phyloP scores from a whole-genome alignment of 2,888 invertebrate genomes.

The Bugulina stolonifera region DNA sequence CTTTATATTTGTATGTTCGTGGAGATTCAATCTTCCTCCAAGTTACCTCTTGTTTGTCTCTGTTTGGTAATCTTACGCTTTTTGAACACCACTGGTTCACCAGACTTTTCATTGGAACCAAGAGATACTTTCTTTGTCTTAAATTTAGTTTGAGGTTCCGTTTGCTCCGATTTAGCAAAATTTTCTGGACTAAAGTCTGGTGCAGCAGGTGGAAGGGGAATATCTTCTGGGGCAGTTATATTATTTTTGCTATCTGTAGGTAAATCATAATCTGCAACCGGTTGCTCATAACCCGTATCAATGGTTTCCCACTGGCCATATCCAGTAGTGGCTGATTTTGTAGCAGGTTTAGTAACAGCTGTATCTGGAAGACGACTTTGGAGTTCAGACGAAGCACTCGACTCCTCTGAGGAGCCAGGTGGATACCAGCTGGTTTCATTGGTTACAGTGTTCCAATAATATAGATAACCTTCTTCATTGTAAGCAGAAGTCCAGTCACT shows the following conservation, averaged over 20 bases:
- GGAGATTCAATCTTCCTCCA: neutral
- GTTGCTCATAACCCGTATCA: neutral
- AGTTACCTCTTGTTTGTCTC: neutral
- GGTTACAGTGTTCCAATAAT: conserved; percentile 21
- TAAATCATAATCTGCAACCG: conserved; percentile 4
- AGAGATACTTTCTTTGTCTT: conserved; percentile 15
- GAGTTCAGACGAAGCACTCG: neutral
- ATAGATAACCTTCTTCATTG: conserved; percentile 22
- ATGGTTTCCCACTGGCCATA: conserved; percentile 22
- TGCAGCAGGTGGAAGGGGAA: neutral
- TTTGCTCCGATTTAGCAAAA: neutral
- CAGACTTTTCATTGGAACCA: neutral
- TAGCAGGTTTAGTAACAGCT: neutral
- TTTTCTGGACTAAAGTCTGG: neutral
- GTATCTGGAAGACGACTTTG: neutral
- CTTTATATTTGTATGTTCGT: too few species aligned
- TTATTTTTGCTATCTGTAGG: conserved; percentile 24
- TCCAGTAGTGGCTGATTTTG: neutral
- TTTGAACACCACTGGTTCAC: conserved; percentile 12
- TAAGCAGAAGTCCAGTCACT: conserved; percentile 9
- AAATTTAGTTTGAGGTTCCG: neutral
- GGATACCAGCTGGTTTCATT: conserved; percentile 24
- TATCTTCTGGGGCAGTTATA: neutral
- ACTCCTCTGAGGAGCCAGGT: neutral
- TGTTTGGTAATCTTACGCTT: neutral